These are phyloP conservation scores for Sphinx pinastri DNA, from an alignment of 2,888 invertebrate species.

Conservation along the genomic window DNA sequence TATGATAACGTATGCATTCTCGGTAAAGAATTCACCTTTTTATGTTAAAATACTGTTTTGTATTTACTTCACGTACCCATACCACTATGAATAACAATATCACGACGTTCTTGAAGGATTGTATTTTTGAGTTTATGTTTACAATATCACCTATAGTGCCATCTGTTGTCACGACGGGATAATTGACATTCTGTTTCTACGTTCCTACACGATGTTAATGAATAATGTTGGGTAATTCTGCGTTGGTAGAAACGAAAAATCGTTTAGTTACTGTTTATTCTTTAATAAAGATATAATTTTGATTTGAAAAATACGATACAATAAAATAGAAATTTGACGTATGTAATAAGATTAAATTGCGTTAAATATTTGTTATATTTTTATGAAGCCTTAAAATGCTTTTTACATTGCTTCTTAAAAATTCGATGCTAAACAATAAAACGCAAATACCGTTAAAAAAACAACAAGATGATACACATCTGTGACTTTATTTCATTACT, in stretches of 20 bases:
- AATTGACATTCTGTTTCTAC: neutral
- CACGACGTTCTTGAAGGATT: neutral
- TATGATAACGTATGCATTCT: constrained; percentile 15
- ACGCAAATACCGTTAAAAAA: constrained; percentile 28
- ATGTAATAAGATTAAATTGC: neutral
- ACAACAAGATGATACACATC: constrained; percentile 32
- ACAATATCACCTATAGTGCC: neutral
- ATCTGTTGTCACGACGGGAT: neutral
- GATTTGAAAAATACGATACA: neutral
- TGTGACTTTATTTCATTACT: constrained; percentile 42
- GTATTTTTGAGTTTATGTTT: neutral
- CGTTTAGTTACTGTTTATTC: neutral
- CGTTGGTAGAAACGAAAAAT: neutral
- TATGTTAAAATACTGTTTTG: constrained; percentile 17
- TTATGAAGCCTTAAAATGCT: neutral
- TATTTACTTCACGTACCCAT: constrained; percentile 16
- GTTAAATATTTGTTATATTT: neutral
- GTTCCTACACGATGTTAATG: neutral
- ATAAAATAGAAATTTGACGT: too few relatives aligned
- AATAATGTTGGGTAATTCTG: too few relatives aligned
- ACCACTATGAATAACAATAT: constrained; percentile 13
- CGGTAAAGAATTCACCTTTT: constrained; percentile 19
- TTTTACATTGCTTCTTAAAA: neutral
- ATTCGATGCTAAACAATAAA: neutral
- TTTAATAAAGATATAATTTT: neutral